Conservation (phyloP, 2,113 vertebrate genomes). For the Enhydra lutris region DNA sequence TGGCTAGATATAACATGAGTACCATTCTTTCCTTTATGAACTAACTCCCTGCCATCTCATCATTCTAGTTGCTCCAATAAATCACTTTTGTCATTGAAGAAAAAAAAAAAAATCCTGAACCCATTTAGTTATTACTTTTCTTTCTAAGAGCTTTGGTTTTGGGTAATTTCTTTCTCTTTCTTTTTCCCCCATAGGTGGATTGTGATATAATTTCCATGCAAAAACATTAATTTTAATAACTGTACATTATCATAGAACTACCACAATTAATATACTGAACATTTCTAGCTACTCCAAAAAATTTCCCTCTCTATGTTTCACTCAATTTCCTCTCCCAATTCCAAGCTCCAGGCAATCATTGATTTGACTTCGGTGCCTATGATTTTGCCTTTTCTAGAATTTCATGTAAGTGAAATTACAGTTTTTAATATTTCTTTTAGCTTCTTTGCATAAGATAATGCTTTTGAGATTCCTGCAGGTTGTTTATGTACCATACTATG, state of each 20-base stretch:
- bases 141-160: background rate
- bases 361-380: background rate
- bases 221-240: background rate
- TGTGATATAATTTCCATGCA: background rate
- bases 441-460: background rate
- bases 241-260: background rate
- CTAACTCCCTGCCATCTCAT: background rate
- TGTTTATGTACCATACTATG: background rate
- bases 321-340: background rate
- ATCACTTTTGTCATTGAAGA: background rate
- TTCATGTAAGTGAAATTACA: background rate
- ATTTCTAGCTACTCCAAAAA: background rate
- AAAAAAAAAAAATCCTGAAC: background rate
- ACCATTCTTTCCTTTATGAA: background rate
- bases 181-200: background rate
- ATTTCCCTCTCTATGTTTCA: background rate
- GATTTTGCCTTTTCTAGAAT: background rate
- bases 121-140: background rate
- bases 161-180: background rate
- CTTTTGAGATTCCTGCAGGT: background rate
- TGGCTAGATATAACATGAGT: background rate
- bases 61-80: background rate
- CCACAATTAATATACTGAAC: background rate
- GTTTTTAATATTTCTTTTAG: background rate
- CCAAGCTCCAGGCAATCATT: background rate